A percentile compares a stretch with the other conserved stretches of the same genome.
Evolutionary conservation across 1,140 invertebrate species (phyloP).

Genomic region (Archivesica marissinica): DNA sequence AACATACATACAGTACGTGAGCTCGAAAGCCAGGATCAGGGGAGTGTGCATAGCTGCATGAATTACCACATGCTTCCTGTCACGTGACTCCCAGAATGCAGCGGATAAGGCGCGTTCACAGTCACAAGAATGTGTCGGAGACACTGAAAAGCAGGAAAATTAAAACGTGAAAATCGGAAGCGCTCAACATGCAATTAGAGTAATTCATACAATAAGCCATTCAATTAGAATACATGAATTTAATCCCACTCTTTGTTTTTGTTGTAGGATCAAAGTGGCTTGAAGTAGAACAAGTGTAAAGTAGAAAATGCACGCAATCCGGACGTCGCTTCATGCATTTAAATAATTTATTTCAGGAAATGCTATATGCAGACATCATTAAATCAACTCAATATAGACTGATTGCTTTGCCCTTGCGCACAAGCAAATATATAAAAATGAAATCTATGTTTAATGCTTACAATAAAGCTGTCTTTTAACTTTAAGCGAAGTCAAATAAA

Average conservation of each 20-base stretch:
- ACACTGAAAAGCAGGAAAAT: slow-evolving; percentile 17
- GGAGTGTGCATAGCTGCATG: not conserved
- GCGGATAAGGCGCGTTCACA: slow-evolving; percentile 25
- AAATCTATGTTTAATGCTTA: too few species aligned
- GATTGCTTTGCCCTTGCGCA: too few species aligned
- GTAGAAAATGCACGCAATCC: not conserved
- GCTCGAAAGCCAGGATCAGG: not conserved
- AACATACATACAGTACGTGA: not conserved
- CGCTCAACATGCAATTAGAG: slow-evolving; percentile 4
- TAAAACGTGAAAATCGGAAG: slow-evolving; percentile 28
- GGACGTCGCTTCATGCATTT: slow-evolving; percentile 7
- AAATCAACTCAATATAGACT: too few species aligned
- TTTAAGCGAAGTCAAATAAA: too few species aligned
- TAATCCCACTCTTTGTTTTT: slow-evolving; percentile 19
- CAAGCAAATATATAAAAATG: too few species aligned
- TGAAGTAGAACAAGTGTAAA: slow-evolving; percentile 4
- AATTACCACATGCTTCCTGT: slow-evolving; percentile 10
- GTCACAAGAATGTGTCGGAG: not conserved
- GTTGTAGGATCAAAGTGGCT: not conserved
- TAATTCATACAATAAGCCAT: slow-evolving; percentile 23
- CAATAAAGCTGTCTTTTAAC: too few species aligned
- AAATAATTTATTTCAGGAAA: not conserved
- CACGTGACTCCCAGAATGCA: slow-evolving; percentile 3
- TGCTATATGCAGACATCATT: slow-evolving; percentile 14
- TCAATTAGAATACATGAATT: not conserved